Conservation (phyloP, 2,797 vertebrate genomes). For the Amphiprion clarkii region DNA sequence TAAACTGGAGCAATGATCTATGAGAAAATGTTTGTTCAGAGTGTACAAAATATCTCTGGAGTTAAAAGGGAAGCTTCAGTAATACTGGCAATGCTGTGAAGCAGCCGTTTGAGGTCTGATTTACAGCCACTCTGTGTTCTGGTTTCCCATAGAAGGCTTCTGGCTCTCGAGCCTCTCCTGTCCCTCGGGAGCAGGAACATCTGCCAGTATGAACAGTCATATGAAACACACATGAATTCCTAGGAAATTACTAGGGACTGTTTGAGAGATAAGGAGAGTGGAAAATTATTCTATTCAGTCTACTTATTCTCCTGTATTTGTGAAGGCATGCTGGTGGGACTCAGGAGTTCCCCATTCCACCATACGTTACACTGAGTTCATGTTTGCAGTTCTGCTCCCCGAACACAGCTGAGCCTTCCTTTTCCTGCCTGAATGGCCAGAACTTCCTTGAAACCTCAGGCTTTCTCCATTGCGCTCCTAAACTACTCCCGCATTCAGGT, state of each 20-base stretch:
- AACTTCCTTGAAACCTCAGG: neutral
- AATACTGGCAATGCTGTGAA: conserved; percentile 33
- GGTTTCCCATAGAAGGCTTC: conserved; percentile 44
- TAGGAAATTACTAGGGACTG: conserved; percentile 9
- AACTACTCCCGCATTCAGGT: too few relatives aligned
- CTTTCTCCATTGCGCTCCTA: neutral
- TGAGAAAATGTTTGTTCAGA: conserved; percentile 27
- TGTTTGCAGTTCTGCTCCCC: neutral
- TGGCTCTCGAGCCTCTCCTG: conserved; percentile 41
- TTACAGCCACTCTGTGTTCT: conserved; percentile 41
- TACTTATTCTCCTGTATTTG: neutral
- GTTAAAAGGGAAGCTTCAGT: conserved; percentile 28
- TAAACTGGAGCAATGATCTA: conserved; percentile 41
- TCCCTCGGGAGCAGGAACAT: conserved; percentile 47
- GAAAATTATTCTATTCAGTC: neutral
- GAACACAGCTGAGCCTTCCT: neutral
- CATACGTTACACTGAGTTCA: neutral
- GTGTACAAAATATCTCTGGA: conserved; percentile 20
- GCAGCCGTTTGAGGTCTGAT: conserved; percentile 48
- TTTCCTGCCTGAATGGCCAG: neutral
- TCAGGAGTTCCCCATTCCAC: neutral
- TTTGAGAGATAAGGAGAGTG: conserved; percentile 22
- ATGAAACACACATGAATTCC: conserved; percentile 46
- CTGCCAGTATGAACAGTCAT: conserved; percentile 44
- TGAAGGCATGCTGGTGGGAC: neutral